Base-by-base conservation (phyloP, 1,140 invertebrate species). In the Heliconius hermathena region DNA sequence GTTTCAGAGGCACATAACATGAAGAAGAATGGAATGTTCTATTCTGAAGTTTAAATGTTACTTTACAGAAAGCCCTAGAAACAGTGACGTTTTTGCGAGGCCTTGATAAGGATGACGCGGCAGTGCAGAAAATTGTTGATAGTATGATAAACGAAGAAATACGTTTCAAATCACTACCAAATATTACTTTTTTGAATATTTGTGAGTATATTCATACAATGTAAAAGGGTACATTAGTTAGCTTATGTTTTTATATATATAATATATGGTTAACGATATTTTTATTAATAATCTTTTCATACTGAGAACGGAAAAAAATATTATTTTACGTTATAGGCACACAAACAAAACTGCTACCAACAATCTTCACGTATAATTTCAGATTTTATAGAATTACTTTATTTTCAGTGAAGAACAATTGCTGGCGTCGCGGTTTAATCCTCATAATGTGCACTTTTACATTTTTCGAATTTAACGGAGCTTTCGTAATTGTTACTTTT, bases 371-470 rank as follows among this genome's bases (percentile, higher is more conserved):
- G 33, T 8, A 8, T 36, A 36, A 36, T 36, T 8, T 36, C 6
- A 36, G 33, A 36, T 36, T 36, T 36, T 36, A 36, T 36, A 8
- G 6, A 36, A 36, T 36, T 36, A 36, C 6, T 8, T 36, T 41
- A 3, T 46, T 82, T 84, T 60, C 80, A 87, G 86, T 84, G 1
- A 81, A 81, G 22, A 78, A 82, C 38, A 83, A 76, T 18, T 74
- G 82, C 1, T 84, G 83, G 80, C 83, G 84, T 5, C 80, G 75
- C 36, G 84, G 76, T 2, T 82, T 88, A 29, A 36, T 89, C 2
- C 71, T 92, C 0, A 83, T 87, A 60, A 71, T 84, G 2, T 13
- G 82, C 2, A 57, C 87, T 0, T 84, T 89, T n/a, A 73, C 79
- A 3, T 81, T 83, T 18, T 83, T 83, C 46, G 82, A 81, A 38